Conservation (phyloP, 2,113 vertebrate species). For the Barnardius zonarius region DNA sequence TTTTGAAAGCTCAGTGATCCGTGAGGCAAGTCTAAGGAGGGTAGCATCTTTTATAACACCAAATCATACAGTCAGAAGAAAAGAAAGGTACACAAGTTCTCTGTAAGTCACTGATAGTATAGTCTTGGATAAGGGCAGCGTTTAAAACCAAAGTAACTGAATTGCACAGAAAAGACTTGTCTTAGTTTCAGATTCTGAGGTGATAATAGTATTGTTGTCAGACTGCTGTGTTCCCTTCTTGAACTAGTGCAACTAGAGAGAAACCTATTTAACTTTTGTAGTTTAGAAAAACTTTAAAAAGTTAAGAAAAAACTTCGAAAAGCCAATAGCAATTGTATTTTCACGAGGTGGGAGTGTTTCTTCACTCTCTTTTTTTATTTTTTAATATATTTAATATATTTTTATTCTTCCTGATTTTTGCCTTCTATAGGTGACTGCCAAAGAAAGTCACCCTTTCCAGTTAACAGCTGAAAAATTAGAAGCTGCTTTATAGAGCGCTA, state of each 20-base stretch:
- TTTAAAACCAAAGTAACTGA: not conserved
- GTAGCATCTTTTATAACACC: not conserved
- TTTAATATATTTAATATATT: not conserved
- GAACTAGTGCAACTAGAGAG: not conserved
- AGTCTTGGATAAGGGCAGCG: not conserved
- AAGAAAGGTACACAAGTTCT: not conserved
- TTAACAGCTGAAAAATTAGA: conserved; percentile 44
- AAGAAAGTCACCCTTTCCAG: conserved; percentile 26
- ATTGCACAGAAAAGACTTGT: not conserved
- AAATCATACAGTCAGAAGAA: not conserved
- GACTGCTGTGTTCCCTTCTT: not conserved
- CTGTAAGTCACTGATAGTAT: not conserved
- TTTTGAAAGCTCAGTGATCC: not conserved
- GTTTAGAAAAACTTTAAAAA: not conserved
- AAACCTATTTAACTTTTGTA: not conserved
- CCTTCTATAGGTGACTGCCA: not conserved
- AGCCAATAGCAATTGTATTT: not conserved
- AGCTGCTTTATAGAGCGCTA: not conserved
- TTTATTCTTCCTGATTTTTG: not conserved
- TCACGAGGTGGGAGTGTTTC: not conserved
- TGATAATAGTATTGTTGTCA: not conserved
- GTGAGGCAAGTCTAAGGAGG: not conserved
- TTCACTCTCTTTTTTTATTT: not conserved
- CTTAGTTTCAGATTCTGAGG: not conserved
- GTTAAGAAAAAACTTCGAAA: not conserved